Evolutionary conservation across 2,113 vertebrate species (phyloP).

Genomic region (Grus americana): DNA sequence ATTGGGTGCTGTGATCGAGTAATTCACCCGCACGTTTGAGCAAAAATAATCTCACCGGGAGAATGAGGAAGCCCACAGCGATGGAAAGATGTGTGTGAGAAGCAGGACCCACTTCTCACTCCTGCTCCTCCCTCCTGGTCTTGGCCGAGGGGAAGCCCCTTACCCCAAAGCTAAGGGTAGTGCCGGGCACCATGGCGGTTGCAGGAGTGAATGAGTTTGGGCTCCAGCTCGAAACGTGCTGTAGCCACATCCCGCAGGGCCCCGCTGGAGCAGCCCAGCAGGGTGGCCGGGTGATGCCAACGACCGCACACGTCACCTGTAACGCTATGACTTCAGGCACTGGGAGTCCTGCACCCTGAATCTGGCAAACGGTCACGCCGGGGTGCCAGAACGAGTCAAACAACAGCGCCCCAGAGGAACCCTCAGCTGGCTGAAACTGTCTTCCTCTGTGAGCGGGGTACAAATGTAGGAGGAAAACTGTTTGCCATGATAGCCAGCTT

Average conservation of each 20-base stretch:
- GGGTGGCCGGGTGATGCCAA: not conserved
- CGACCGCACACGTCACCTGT: rapidly evolving
- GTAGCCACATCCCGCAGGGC: not conserved
- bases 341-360: not conserved
- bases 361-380: rapidly evolving
- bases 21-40: rapidly evolving
- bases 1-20: no score
- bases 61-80: not conserved
- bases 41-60: not conserved
- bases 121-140: not conserved
- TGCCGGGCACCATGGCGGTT: not conserved
- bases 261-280: not conserved
- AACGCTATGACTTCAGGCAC: rapidly evolving
- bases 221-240: rapidly evolving
- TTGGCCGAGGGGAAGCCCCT: not conserved
- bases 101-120: not conserved
- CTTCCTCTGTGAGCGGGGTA: not conserved
- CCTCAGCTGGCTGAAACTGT: not conserved
- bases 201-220: not conserved
- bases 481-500: not conserved
- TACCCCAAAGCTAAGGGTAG: not conserved
- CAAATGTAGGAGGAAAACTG: not conserved
- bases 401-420: not conserved
- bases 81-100: not conserved
- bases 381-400: not conserved